Evolutionary conservation across 2,888 invertebrate genomes (phyloP), one percentile per base, ranked within the genome.

Genomic region (Andrena chrysosceles): DNA sequence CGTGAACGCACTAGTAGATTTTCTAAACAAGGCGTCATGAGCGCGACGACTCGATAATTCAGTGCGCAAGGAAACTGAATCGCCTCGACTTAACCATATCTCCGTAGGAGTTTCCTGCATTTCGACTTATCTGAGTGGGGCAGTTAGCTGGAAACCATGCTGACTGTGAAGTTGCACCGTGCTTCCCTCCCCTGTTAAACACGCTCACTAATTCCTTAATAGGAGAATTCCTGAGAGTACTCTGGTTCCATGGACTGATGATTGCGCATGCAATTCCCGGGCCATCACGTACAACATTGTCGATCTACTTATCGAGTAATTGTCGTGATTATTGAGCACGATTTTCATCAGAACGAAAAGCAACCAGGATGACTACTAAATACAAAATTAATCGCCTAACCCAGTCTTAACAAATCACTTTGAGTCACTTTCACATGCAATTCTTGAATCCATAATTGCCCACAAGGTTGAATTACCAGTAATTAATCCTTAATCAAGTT

Each of bases 41-140:
- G 66, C 26, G 16, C 31, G 35, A 20, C 73, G 29, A 72, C 52
- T 68, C 70, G 70, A 75, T 72, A 81, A 81, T 83, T 69, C 59
- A n/a, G 7, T 8, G 48, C 26, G 42, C 77, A 54, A 10, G 0
- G 63, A 64, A 60, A 23, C 76, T 60, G 54, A 72, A 62, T 73
- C 35, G 48, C 48, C 29, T 72, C 64, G 67, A 59, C 75, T 68
- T 77, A 82, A 69, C 71, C 82, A 62, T 67, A 84, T 79, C 85
- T 76, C 59, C 56, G 23, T 6, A 42, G 62, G 48, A 84, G 83
- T 79, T 83, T 60, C 59, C 83, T 73, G 23, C 62, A 69, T 78
- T 76, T 64, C 63, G 75, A 85, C 83, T 85, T 85, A 85, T 86
- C 85, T 86, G 72, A 68, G 70, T 76, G 26, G 59, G 48, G 66